phyloP scores from a whole-genome alignment of 2,888 invertebrate genomes.

The Onthophagus sagittarius region DNA sequence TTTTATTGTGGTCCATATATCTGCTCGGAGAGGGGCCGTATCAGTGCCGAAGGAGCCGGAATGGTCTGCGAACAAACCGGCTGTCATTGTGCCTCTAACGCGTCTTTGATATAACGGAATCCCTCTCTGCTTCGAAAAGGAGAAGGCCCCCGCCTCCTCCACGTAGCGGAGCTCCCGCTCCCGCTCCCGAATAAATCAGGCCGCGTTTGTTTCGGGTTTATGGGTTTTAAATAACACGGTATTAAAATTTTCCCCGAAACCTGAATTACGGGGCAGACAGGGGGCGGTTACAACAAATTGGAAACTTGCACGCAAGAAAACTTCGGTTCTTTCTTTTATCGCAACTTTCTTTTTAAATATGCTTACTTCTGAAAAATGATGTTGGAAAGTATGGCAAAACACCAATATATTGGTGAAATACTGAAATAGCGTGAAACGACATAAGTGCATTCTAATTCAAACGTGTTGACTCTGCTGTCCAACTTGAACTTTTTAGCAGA shows the following conservation, averaged over 20 bases:
- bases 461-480: too few species aligned
- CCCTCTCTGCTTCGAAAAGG: constrained; percentile 26
- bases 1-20: constrained; percentile 51
- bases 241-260: constrained; percentile 7
- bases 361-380: too few species aligned
- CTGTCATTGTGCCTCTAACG: constrained; percentile 47
- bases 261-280: neutral
- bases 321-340: neutral
- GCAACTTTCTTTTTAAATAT: too few species aligned
- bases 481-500: too few species aligned
- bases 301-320: neutral
- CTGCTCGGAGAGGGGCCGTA: constrained; percentile 38
- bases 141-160: neutral
- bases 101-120: constrained; percentile 43
- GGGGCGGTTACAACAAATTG: neutral
- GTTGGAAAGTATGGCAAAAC: too few species aligned
- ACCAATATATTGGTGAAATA: too few species aligned
- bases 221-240: constrained; percentile 7
- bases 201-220: constrained; percentile 11
- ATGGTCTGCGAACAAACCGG: constrained; percentile 49
- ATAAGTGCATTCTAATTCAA: too few species aligned
- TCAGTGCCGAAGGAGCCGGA: constrained; percentile 27
- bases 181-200: constrained; percentile 4
- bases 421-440: too few species aligned
- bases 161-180: neutral